phyloP scores from a whole-genome alignment of 1,140 invertebrate genomes.

The Drosophila seguyi region DNA sequence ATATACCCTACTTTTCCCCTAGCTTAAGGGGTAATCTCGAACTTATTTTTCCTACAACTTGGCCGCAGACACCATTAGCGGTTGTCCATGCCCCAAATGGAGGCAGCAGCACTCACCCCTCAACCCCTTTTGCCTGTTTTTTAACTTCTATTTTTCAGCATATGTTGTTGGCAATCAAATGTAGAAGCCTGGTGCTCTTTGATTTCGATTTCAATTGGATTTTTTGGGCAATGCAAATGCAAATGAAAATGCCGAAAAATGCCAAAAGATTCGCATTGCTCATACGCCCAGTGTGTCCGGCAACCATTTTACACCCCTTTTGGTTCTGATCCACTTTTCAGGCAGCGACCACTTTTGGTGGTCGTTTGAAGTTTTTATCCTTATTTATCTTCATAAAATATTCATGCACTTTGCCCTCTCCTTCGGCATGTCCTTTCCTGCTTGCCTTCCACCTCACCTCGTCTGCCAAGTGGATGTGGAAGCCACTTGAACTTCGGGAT shows the following conservation, averaged over 20 bases:
- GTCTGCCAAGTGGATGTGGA: conserved; percentile 19
- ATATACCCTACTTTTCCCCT: neutral
- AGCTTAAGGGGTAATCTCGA: conserved; percentile 16
- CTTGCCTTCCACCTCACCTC: neutral
- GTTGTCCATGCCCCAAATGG: conserved; percentile 45
- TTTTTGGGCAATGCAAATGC: conserved; percentile 36
- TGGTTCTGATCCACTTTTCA: conserved; percentile 27
- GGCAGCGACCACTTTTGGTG: conserved; percentile 66
- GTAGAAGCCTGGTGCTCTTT: neutral
- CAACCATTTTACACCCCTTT: neutral
- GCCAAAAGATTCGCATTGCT: conserved; percentile 48
- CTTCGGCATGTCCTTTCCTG: conserved; percentile 8
- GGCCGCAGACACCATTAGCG: conserved; percentile 71
- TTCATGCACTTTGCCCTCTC: conserved; percentile 73
- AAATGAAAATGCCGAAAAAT: conserved; percentile 31
- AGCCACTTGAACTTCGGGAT: conserved; percentile 69
- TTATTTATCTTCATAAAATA: conserved; percentile 84
- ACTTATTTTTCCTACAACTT: conserved; percentile 23
- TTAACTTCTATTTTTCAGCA: conserved; percentile 15
- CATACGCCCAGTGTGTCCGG: conserved; percentile 56
- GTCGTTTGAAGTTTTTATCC: conserved; percentile 82
- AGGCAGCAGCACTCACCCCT: too few relatives aligned
- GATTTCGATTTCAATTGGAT: conserved; percentile 15
- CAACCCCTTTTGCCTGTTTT: neutral
- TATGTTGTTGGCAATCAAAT: conserved; percentile 25